These are phyloP conservation scores for Encarsia formosa DNA, from an alignment of 2,888 invertebrate genomes.

Conservation along the genomic window DNA sequence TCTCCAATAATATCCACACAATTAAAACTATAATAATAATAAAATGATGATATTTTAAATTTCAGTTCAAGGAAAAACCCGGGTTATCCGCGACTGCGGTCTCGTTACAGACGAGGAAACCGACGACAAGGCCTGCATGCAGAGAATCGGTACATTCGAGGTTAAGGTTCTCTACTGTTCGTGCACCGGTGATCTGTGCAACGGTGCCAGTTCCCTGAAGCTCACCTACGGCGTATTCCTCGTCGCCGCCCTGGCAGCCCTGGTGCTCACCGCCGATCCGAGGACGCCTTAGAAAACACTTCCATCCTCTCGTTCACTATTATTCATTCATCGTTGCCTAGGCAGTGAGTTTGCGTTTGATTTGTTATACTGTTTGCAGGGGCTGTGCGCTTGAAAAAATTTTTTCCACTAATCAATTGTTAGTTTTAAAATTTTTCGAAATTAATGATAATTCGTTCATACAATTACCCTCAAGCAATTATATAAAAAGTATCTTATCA, in stretches of 20 bases:
- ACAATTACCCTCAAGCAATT: too few relatives aligned
- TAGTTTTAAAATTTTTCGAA: too few relatives aligned
- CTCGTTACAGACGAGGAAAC: slow-evolving; percentile 63
- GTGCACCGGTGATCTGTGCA: slow-evolving; percentile 75
- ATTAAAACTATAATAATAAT: too few relatives aligned
- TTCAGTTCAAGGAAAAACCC: slow-evolving; percentile 71
- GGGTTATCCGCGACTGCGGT: slow-evolving; percentile 78
- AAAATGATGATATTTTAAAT: too few relatives aligned
- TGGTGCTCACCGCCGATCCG: background rate
- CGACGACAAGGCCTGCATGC: slow-evolving; percentile 62
- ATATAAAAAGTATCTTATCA: too few relatives aligned
- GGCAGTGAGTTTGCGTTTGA: background rate
- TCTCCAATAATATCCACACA: too few relatives aligned
- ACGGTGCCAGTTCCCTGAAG: slow-evolving; percentile 42
- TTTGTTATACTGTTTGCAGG: too few relatives aligned
- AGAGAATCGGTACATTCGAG: slow-evolving; percentile 70
- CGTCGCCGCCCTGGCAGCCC: slow-evolving; percentile 7
- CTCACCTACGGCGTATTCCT: background rate
- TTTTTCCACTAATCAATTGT: too few relatives aligned
- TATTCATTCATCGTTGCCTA: background rate
- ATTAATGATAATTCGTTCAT: too few relatives aligned
- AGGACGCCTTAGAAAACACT: slow-evolving; percentile 17
- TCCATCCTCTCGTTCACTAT: background rate
- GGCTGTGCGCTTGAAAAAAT: too few relatives aligned
- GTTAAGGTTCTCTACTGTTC: slow-evolving; percentile 73